A percentile compares a stretch with the other conserved stretches of the same genome.
phyloP scores from a whole-genome alignment of 2,888 invertebrate species.

The Gasteruption jaculator region DNA sequence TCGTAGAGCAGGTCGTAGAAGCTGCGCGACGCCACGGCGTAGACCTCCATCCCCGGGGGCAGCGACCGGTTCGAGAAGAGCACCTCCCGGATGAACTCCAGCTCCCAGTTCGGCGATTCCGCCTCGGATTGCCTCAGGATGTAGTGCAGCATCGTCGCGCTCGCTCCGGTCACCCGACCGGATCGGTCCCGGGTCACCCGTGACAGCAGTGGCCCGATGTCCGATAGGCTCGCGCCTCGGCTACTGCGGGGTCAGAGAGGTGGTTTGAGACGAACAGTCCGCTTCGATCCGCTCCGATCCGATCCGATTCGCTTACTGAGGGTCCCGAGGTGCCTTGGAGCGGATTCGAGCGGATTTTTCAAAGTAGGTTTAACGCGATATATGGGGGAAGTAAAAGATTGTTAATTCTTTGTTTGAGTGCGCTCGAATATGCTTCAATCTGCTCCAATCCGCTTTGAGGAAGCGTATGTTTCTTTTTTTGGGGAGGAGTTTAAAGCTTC shows the following conservation, averaged over 20 bases:
- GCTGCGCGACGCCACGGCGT: conserved; percentile 42
- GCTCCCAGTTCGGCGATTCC: conserved; percentile 40
- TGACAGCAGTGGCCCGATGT: conserved; percentile 39
- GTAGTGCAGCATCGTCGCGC: conserved; percentile 45
- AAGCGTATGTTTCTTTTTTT: too few relatives aligned
- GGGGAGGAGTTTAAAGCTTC: too few relatives aligned
- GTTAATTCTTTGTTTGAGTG: too few relatives aligned
- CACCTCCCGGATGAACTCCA: conserved; percentile 37
- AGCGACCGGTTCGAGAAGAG: conserved; percentile 34
- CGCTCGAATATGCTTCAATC: too few relatives aligned
- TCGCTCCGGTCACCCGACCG: conserved; percentile 37
- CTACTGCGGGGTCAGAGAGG: not conserved
- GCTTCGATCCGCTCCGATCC: too few relatives aligned
- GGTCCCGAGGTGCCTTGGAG: too few relatives aligned
- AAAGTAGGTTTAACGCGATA: too few relatives aligned
- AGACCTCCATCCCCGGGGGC: conserved; percentile 41
- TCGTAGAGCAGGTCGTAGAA: conserved; percentile 43
- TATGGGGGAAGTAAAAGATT: too few relatives aligned
- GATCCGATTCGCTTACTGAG: too few relatives aligned
- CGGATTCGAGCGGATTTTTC: too few relatives aligned
- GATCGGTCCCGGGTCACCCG: conserved; percentile 33
- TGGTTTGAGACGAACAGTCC: conserved; percentile 15
- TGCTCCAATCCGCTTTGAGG: too few relatives aligned
- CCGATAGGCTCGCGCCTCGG: conserved; percentile 29
- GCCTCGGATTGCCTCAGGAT: conserved; percentile 40